Base-by-base conservation (phyloP, 2,113 vertebrate genomes). In the Platichthys flesus region DNA sequence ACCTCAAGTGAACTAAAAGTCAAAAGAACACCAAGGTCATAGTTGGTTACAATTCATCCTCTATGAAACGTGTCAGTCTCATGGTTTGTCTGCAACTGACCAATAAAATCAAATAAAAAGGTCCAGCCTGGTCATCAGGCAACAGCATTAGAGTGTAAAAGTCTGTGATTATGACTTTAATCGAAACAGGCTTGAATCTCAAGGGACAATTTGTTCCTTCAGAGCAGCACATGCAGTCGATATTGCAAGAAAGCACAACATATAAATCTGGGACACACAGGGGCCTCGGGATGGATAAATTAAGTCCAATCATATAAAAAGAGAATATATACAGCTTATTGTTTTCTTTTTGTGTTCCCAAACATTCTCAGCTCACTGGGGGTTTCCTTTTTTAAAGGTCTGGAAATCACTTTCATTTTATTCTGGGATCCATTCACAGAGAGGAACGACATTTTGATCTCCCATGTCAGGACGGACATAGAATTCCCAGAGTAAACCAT, bases 121-220 rank as follows among this genome's bases (percentile, higher is more conserved):
- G 35, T 2, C 9, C 35, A 37, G 35, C 35, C 35, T 37, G 35
- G 35, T 37, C 35, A 9, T 37, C 35, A 62, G 31, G 6, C 31
- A 31, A 31, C 31, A 31, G 31, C 31, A 31, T 31, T 31, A 31
- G n/a, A 69, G 24, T 64, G 55, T 74, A 79, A 74, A 75, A 69
- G 28, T 69, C 2, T 62, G 57, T 66, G 67, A 77, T 76, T 79
- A 56, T 54, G 56, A 84, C 1, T 59, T 35, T 49, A 71, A 84
- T 76, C 67, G 31, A 74, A 67, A 67, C 16, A 37, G 71, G 68
- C 73, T 57, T 63, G 71, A 80, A 65, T 77, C 51, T 67, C 47
- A 67, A 63, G 58, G 55, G 45, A 57, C 49, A 31, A 70, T 82
- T 49, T 76, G 67, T 87, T 80, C 78, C 59, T 71, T 72, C 56